Base-by-base conservation (phyloP, 2,113 vertebrate species). In the Bubalus kerabau region DNA sequence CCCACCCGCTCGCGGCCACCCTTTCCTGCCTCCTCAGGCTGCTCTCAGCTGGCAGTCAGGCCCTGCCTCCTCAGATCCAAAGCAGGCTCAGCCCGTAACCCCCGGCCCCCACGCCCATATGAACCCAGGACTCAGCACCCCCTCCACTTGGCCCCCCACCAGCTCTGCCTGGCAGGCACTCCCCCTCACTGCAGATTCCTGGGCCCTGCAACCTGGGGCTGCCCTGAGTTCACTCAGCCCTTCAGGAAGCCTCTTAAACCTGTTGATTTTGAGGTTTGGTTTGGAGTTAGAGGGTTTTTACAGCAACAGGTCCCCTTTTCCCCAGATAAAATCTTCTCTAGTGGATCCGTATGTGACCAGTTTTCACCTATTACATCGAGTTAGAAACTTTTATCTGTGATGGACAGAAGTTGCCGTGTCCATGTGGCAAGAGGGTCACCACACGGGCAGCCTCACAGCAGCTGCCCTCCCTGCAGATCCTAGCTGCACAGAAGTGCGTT, bases 311-410 rank as follows among this genome's bases (percentile, higher is more conserved):
- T 5, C 62, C 52, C 36, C 0, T 10, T 24, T 67, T 32, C 32
- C 60, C 84, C 52, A 32, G 16, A 2, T 7, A 21, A 23, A 48
- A 5, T 30, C 10, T 48, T 6, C 24, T 4, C 2, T 2, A 40
- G 30, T 14, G 15, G 2, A 9, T 43, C 3, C 3, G 14, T 2
- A 1, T 28, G 1, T 17, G 24, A 3, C 52, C 23, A 1, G 36
- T 14, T n/a, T 57, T 11, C 15, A 2, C 2, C 32, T 12, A 23
- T 10, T 8, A 17, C 86, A 26, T 40, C 13, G 0, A 2, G 16
- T 26, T 1, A 3, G 0, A 4, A 6, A 26, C 14, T 3, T 48
- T 46, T 14, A 2, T 12, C 62, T 10, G 13, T 16, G 13, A 6
- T 2, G 24, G 36, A 3, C 57, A 15, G 56, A 28, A 14, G 6